Conservation (phyloP, 2,113 vertebrate species). For the Vimba vimba region DNA sequence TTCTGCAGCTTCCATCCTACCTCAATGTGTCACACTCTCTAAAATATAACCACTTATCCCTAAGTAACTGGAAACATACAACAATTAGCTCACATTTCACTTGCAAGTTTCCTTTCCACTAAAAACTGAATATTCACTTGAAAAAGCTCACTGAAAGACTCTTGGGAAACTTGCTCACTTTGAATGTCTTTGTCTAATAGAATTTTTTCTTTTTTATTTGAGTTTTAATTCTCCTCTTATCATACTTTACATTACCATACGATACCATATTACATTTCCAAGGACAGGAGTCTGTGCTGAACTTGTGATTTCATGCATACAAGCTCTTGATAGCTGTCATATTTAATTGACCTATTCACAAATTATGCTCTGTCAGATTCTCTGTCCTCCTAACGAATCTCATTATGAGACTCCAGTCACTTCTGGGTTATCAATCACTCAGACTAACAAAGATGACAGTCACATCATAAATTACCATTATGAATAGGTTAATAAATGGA, state of each 20-base stretch:
- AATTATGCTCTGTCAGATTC: constrained; percentile 48
- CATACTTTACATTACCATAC: neutral
- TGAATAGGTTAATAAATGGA: neutral
- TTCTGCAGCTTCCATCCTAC: constrained; percentile 4
- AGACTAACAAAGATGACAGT: constrained; percentile 46
- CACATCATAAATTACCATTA: constrained; percentile 33
- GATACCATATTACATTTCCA: neutral
- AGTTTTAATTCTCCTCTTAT: neutral
- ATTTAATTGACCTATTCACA: constrained; percentile 60
- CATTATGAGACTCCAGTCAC: constrained; percentile 53
- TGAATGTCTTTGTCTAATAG: neutral
- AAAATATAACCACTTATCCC: constrained; percentile 4
- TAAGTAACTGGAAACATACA: neutral
- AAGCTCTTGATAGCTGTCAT: constrained; percentile 55
- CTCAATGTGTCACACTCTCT: neutral
- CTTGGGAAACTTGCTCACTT: constrained; percentile 48
- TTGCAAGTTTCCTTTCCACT: constrained; percentile 34
- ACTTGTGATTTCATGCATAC: constrained; percentile 36
- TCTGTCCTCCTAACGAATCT: constrained; percentile 52
- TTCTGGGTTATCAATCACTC: constrained; percentile 57
- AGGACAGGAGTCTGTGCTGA: neutral
- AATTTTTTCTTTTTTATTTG: neutral
- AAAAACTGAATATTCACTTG: constrained; percentile 53
- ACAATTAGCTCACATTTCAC: neutral
- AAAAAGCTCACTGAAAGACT: constrained; percentile 52